phyloP scores from a whole-genome alignment of 2,113 vertebrate genomes.

The Poecilia latipinna region DNA sequence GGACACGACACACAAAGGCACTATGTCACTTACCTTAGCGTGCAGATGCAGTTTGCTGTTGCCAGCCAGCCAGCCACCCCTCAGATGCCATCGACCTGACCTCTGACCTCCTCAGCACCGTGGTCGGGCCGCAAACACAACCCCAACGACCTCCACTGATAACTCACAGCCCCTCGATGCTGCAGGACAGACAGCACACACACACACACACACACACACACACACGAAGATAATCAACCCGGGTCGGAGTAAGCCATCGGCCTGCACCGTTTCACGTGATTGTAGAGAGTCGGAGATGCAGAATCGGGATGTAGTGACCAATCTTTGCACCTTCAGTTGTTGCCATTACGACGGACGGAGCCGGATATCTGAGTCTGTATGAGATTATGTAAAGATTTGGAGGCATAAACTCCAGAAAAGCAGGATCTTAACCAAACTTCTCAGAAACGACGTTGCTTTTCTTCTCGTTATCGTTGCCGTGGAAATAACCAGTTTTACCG shows the following conservation, averaged over 20 bases:
- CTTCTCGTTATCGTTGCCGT: constrained; percentile 70
- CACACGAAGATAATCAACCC: constrained; percentile 44
- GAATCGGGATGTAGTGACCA: constrained; percentile 63
- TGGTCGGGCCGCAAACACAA: constrained; percentile 71
- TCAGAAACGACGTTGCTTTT: constrained; percentile 71
- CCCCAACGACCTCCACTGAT: constrained; percentile 74
- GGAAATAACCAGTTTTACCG: constrained; percentile 77
- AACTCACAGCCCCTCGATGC: constrained; percentile 76
- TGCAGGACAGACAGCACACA: constrained; percentile 76
- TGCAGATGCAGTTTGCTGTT: constrained; percentile 77
- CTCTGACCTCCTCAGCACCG: constrained; percentile 76
- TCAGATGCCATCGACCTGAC: constrained; percentile 72
- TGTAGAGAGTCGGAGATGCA: constrained; percentile 56
- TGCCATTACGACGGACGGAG: constrained; percentile 68
- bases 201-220: constrained; percentile 55
- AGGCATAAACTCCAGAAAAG: constrained; percentile 48
- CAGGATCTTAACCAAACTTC: constrained; percentile 62
- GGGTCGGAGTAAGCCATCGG: constrained; percentile 72
- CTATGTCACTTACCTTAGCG: constrained; percentile 75
- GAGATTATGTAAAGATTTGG: constrained; percentile 72
- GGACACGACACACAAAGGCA: constrained; percentile 71
- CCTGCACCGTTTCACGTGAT: constrained; percentile 75
- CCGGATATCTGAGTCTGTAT: constrained; percentile 62
- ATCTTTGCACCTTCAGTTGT: constrained; percentile 76
- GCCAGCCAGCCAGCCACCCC: constrained; percentile 71